Evolutionary conservation across 2,888 invertebrate genomes (phyloP).

Genomic region (Zygogramma bicolorata): DNA sequence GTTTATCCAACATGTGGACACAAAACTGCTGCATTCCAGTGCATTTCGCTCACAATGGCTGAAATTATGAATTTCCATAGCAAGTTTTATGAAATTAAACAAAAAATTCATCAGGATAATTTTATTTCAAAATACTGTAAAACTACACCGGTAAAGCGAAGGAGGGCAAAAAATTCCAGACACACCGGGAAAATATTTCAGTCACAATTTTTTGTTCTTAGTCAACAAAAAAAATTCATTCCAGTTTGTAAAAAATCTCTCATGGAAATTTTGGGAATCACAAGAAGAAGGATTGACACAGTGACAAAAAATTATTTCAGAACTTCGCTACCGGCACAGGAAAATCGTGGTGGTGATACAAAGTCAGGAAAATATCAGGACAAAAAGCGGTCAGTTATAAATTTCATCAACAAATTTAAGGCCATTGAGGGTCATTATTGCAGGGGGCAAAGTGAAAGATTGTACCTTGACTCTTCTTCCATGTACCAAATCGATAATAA

Average conservation of each 20-base stretch:
- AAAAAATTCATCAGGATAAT: background rate
- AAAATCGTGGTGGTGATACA: background rate
- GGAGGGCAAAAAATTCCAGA: background rate
- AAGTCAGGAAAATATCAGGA: background rate
- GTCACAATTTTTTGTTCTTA: background rate
- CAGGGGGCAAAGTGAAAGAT: too few species aligned
- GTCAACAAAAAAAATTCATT: background rate
- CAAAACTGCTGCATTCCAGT: too few species aligned
- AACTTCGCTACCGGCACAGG: background rate
- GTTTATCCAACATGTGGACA: too few species aligned
- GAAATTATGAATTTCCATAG: too few species aligned
- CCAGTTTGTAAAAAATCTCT: background rate
- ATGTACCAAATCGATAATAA: background rate
- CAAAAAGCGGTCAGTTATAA: background rate
- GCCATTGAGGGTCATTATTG: too few species aligned
- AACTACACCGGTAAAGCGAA: background rate
- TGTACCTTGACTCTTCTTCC: too few species aligned
- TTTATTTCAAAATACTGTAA: background rate
- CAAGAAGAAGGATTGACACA: background rate
- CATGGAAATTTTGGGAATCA: background rate
- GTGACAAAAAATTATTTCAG: background rate
- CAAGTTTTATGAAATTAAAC: too few species aligned
- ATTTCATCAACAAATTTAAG: background rate
- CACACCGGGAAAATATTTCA: background rate
- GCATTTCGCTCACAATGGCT: too few species aligned